Conservation (phyloP, 2,888 invertebrate genomes). For the Maniola hyperantus region DNA sequence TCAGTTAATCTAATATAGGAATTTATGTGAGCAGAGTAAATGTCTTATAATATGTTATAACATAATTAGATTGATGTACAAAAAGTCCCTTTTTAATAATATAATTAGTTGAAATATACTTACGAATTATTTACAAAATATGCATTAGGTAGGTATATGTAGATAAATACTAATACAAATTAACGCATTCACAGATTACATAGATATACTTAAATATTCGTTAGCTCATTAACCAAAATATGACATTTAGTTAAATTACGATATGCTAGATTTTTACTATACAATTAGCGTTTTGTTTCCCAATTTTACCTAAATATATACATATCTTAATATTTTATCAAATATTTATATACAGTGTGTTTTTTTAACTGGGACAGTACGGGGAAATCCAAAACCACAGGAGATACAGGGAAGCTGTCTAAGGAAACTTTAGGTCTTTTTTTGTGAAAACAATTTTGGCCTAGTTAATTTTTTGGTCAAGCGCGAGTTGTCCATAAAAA, state of each 20-base stretch:
- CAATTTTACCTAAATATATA: slow-evolving; percentile 54
- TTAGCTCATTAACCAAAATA: slow-evolving; percentile 7
- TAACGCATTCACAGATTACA: background rate
- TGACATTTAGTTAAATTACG: slow-evolving; percentile 48
- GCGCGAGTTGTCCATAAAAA: no score
- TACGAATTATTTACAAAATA: background rate
- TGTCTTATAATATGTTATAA: no score
- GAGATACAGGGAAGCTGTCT: no score
- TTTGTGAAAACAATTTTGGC: no score
- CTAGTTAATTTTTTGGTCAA: no score
- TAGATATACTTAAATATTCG: slow-evolving; percentile 5
- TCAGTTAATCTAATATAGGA: background rate
- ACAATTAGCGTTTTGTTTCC: slow-evolving; percentile 81
- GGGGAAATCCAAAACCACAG: no score
- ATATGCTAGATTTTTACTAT: slow-evolving; percentile 68
- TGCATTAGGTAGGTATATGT: background rate
- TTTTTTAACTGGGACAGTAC: no score
- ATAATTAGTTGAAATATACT: background rate
- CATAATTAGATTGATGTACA: no score
- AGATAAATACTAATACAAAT: background rate
- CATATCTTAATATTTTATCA: slow-evolving; percentile 24
- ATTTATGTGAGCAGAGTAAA: no score
- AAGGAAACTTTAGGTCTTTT: no score
- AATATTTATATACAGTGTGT: slow-evolving; percentile 33
- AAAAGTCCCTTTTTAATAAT: background rate